Conservation (phyloP, 2,888 invertebrate species). For the Podotricha telesiphe region DNA sequence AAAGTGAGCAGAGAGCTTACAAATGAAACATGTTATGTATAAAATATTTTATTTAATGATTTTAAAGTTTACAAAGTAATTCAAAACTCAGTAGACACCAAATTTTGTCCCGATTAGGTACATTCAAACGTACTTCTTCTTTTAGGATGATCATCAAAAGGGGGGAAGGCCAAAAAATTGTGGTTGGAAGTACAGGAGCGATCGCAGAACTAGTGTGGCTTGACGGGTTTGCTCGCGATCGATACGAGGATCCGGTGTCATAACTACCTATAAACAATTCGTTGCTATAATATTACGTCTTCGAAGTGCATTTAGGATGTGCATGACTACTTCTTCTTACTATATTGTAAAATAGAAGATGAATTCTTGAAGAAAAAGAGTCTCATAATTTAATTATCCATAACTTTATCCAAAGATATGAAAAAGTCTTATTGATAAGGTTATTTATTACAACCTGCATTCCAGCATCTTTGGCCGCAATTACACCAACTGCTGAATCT, state of each 20-base stretch:
- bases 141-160: constrained; percentile 64
- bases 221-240: constrained; percentile 53
- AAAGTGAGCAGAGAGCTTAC: too few species aligned
- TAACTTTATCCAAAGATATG: too few species aligned
- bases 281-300: too few species aligned
- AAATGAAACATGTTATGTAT: too few species aligned
- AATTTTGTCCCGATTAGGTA: background rate
- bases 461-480: constrained; percentile 88
- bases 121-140: constrained; percentile 34
- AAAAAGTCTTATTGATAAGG: too few species aligned
- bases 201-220: constrained; percentile 87
- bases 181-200: constrained; percentile 90
- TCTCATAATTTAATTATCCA: too few species aligned
- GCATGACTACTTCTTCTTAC: too few species aligned
- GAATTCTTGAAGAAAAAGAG: too few species aligned
- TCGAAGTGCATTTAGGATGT: too few species aligned
- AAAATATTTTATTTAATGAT: background rate
- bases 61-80: background rate
- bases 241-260: constrained; percentile 86
- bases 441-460: constrained; percentile 87
- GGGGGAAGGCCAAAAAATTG: constrained; percentile 92
- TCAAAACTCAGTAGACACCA: background rate
- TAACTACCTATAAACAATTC: constrained; percentile 79
- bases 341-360: too few species aligned
- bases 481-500: constrained; percentile 93